These are phyloP conservation scores for Diaperis boleti DNA, from an alignment of 2,888 invertebrate species.

Conservation along the genomic window DNA sequence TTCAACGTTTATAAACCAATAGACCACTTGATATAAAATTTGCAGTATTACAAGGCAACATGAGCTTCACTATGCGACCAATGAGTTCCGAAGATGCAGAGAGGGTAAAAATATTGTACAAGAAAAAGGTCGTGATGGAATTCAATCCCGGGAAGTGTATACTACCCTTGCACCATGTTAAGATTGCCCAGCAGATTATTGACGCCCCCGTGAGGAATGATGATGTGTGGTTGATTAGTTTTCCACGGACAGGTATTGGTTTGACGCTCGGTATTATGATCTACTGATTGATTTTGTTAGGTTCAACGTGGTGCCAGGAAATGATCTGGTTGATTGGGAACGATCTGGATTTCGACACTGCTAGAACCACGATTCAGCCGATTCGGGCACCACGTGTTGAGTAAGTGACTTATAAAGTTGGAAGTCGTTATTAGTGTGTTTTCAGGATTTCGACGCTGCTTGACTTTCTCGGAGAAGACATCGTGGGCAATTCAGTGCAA, in stretches of 20 bases:
- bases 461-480: conserved; percentile 53
- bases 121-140: conserved; percentile 78
- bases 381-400: conserved; percentile 83
- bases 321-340: conserved; percentile 92
- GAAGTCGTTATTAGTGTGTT: too few species aligned
- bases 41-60: conserved; percentile 1
- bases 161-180: conserved; percentile 77
- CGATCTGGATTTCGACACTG: conserved; percentile 81
- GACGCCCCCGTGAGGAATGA: conserved; percentile 79
- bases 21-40: neutral
- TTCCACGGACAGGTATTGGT: conserved; percentile 93
- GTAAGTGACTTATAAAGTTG: too few species aligned
- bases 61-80: conserved; percentile 42
- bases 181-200: conserved; percentile 77
- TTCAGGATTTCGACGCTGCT: conserved; percentile 51
- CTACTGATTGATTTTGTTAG: too few species aligned
- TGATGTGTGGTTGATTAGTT: conserved; percentile 90
- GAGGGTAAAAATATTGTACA: conserved; percentile 76
- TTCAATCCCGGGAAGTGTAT: conserved; percentile 80
- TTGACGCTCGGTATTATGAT: too few species aligned
- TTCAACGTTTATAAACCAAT: conserved; percentile 12
- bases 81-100: conserved; percentile 55
- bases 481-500: conserved; percentile 78
- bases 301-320: conserved; percentile 94
- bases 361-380: conserved; percentile 71